Evolutionary conservation across 1,140 invertebrate genomes (phyloP).

Genomic region (Lordiphosa clarofinis): DNA sequence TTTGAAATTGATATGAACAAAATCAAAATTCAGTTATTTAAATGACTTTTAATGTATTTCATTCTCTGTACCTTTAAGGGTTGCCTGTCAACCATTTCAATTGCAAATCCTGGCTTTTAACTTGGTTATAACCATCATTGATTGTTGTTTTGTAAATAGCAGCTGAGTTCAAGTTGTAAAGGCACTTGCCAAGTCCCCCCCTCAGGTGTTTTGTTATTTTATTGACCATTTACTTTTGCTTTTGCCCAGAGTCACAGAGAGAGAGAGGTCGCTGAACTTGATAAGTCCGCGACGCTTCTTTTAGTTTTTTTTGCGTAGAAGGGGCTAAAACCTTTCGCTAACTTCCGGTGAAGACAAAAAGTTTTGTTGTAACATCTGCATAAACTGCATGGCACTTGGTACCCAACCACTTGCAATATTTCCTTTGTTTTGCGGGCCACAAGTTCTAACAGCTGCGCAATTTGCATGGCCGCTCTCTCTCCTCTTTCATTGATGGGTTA

Average conservation of each 20-base stretch:
- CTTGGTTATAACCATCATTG: background rate
- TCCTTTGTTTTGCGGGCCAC: constrained; percentile 7
- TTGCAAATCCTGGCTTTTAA: no score
- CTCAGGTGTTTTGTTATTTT: constrained; percentile 29
- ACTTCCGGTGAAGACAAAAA: constrained; percentile 54
- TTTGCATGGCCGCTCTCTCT: constrained; percentile 29
- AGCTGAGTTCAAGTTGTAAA: background rate
- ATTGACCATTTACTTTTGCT: constrained; percentile 58
- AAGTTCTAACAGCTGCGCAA: constrained; percentile 65
- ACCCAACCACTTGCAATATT: constrained; percentile 33
- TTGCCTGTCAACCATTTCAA: no score
- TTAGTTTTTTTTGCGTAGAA: constrained; percentile 19
- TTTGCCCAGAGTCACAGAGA: constrained; percentile 18
- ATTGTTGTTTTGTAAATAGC: constrained; percentile 1
- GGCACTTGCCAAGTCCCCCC: background rate
- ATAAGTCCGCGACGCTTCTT: background rate
- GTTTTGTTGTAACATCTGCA: constrained; percentile 68
- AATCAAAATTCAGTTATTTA: no score
- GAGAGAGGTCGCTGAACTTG: constrained; percentile 43
- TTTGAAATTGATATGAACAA: no score
- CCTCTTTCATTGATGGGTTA: constrained; percentile 53
- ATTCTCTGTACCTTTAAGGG: no score
- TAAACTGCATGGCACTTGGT: constrained; percentile 14
- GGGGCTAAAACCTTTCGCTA: constrained; percentile 64
- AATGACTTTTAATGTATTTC: no score